phyloP scores from a whole-genome alignment of 53 echinoderm and acorn worm genomes.

The Crossaster papposus region DNA sequence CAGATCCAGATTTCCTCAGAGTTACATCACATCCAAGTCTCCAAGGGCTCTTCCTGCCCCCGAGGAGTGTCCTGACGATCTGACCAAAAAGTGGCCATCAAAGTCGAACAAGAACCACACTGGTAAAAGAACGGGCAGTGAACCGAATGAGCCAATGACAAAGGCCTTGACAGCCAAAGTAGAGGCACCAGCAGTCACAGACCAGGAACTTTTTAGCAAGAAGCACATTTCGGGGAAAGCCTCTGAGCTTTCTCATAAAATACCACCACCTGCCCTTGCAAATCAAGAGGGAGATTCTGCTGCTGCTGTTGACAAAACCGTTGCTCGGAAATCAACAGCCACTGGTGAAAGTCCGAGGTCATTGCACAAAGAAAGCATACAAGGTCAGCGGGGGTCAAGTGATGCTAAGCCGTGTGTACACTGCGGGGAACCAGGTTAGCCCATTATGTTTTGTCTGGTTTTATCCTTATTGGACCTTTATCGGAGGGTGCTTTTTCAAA shows the following conservation, averaged over 20 bases:
- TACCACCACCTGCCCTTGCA: not conserved
- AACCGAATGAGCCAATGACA: not conserved
- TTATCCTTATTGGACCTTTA: not conserved
- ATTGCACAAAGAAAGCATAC: not conserved
- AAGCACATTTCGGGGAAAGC: not conserved
- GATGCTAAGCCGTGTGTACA: constrained; percentile 21
- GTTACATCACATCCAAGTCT: not conserved
- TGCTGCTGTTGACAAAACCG: not conserved
- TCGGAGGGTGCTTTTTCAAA: not conserved
- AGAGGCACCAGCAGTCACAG: not conserved
- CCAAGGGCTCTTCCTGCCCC: not conserved
- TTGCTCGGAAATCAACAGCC: constrained; percentile 14
- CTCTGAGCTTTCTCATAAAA: not conserved
- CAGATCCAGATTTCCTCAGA: not conserved
- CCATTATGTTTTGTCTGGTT: not conserved
- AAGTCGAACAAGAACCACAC: not conserved
- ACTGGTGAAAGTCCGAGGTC: constrained; percentile 11
- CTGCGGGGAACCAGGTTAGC: constrained; percentile 16
- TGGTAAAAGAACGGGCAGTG: not conserved
- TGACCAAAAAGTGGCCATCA: too few species aligned
- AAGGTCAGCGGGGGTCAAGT: not conserved
- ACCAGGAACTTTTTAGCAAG: not conserved
- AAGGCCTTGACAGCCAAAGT: not conserved
- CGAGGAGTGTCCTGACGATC: not conserved
- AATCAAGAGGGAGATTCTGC: not conserved